Evolutionary conservation across 2,888 invertebrate genomes (phyloP).

Genomic region (Nemoura dubitans): DNA sequence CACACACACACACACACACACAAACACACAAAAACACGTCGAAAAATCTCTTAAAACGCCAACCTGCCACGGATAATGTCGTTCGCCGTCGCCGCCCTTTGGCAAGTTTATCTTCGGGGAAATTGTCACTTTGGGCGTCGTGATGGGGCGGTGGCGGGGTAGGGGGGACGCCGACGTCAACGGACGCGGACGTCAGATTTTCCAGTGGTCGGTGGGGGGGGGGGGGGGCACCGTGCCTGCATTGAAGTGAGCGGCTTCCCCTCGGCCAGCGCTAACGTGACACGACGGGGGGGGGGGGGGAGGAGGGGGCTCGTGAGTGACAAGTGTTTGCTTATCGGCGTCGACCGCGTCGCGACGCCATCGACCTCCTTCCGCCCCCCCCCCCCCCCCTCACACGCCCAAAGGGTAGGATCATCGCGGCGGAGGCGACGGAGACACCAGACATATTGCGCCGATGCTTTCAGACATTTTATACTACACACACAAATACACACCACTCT

Average conservation of each 20-base stretch:
- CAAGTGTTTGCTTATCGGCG: slow-evolving; percentile 40
- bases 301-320: slow-evolving; percentile 28
- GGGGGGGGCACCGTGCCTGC: slow-evolving; percentile 37
- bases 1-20: no score
- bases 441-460: slow-evolving; percentile 31
- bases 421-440: slow-evolving; percentile 22
- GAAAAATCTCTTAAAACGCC: background rate
- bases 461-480: slow-evolving; percentile 17
- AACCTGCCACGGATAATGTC: background rate
- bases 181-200: background rate
- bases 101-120: background rate
- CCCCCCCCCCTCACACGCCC: background rate
- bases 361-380: no score
- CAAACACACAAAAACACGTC: background rate
- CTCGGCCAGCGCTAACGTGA: background rate
- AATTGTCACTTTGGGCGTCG: background rate
- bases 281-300: background rate
- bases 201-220: background rate
- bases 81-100: background rate
- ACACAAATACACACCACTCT: background rate
- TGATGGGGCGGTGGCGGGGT: background rate
- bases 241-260: slow-evolving; percentile 37
- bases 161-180: background rate
- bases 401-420: background rate
- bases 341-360: slow-evolving; percentile 28